A percentile compares a stretch with the other conserved stretches of the same genome.
These are phyloP conservation scores for Gadopsis marmoratus DNA, from an alignment of 2,797 vertebrate species.

Conservation along the genomic window DNA sequence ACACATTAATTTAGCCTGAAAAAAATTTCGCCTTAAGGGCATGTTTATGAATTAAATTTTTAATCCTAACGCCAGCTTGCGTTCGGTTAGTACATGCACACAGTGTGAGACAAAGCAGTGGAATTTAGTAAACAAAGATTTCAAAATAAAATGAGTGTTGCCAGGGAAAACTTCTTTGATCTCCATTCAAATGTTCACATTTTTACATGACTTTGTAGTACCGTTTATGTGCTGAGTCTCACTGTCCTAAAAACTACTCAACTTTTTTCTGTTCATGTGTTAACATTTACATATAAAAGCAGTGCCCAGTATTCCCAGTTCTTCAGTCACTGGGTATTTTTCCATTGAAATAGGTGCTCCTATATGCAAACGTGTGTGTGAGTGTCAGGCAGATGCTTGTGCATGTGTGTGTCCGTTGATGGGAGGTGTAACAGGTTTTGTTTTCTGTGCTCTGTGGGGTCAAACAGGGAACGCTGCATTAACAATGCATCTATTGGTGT, in stretches of 20 bases:
- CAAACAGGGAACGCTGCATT: slow-evolving; percentile 75
- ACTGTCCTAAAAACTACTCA: background rate
- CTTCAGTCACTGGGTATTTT: slow-evolving; percentile 7
- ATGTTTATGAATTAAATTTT: slow-evolving; percentile 43
- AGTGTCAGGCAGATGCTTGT: slow-evolving; percentile 25
- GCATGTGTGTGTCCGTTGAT: slow-evolving; percentile 54
- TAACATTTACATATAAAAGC: slow-evolving; percentile 3
- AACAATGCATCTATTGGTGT: slow-evolving; percentile 83
- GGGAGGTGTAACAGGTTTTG: slow-evolving; percentile 77
- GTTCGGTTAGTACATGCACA: slow-evolving; percentile 38
- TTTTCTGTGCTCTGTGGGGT: slow-evolving; percentile 78
- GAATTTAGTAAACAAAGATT: slow-evolving; percentile 36
- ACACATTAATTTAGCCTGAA: slow-evolving; percentile 18
- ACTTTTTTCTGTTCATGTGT: too few relatives aligned
- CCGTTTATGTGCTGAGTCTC: background rate
- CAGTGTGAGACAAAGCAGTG: slow-evolving; percentile 14
- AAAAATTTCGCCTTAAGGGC: slow-evolving; percentile 44
- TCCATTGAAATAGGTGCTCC: slow-evolving; percentile 6
- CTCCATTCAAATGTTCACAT: background rate
- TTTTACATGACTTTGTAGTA: background rate
- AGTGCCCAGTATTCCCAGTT: background rate
- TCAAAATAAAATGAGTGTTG: slow-evolving; percentile 13
- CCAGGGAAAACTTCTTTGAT: slow-evolving; percentile 17
- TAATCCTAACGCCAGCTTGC: slow-evolving; percentile 7
- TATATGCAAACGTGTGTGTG: background rate